A percentile compares a stretch with the other conserved stretches of the same genome.
Conservation (phyloP, 2,888 invertebrate genomes). For the Siphonodentalium dalli region DNA sequence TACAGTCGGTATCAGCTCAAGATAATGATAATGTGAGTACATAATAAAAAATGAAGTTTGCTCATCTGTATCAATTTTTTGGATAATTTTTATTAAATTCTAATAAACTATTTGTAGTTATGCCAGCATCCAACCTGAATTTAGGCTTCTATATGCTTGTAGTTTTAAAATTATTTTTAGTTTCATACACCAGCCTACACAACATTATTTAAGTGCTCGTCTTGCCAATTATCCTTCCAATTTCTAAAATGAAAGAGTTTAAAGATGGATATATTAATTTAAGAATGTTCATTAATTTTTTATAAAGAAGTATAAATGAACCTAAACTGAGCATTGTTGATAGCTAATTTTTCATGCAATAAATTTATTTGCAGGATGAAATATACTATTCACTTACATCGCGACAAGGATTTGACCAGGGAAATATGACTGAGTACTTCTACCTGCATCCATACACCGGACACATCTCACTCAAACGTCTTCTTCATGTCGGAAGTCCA, state of each 20-base stretch:
- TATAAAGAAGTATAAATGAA: too few species aligned
- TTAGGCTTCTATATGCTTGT: too few species aligned
- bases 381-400: slow-evolving; percentile 21
- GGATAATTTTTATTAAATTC: not conserved
- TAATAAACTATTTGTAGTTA: not conserved
- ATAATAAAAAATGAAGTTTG: not conserved
- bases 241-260: too few species aligned
- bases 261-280: too few species aligned
- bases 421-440: slow-evolving; percentile 41
- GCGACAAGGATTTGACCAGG: slow-evolving; percentile 10
- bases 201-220: too few species aligned
- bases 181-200: too few species aligned
- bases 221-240: too few species aligned
- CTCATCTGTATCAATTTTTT: not conserved
- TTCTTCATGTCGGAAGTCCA: slow-evolving; percentile 9
- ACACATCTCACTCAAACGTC: slow-evolving; percentile 20
- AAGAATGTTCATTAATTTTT: too few species aligned
- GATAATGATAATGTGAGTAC: slow-evolving; percentile 43
- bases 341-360: not conserved
- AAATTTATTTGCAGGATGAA: slow-evolving; percentile 28
- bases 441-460: slow-evolving; percentile 50
- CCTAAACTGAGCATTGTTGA: too few species aligned
- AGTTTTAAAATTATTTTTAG: too few species aligned
- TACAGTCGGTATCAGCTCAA: slow-evolving; percentile 38
- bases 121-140: too few species aligned